A percentile compares a stretch with the other conserved stretches of the same genome.
These are phyloP conservation scores for Umimayanthus chanpuru DNA, from an alignment of 92 coral and sea anemone species.

Conservation along the genomic window DNA sequence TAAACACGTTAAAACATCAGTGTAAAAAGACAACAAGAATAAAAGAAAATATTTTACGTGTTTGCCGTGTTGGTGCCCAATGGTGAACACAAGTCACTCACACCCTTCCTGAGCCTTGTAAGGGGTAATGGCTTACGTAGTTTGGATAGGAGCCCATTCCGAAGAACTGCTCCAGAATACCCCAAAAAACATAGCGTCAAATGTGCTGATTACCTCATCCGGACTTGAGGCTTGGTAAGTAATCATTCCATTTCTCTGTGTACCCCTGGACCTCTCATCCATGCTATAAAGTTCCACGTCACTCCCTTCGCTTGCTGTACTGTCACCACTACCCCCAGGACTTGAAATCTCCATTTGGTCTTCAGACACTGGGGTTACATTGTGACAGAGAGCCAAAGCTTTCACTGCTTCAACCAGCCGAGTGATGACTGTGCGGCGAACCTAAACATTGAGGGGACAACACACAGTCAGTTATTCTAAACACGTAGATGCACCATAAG, in stretches of 20 bases:
- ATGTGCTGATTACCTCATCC: slow-evolving; percentile 77
- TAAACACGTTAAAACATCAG: no score
- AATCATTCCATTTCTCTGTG: slow-evolving; percentile 62
- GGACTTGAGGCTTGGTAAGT: slow-evolving; percentile 99
- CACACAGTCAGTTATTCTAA: background rate
- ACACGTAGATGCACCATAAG: no score
- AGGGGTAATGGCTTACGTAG: no score
- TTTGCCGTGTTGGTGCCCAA: no score
- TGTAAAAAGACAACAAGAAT: no score
- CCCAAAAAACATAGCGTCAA: background rate
- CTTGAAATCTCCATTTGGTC: slow-evolving; percentile 56
- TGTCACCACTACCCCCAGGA: slow-evolving; percentile 59
- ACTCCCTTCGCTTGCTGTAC: slow-evolving; percentile 78
- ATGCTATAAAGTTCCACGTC: slow-evolving; percentile 54
- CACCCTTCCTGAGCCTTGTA: no score
- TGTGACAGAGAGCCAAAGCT: slow-evolving; percentile 96
- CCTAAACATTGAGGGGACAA: slow-evolving; percentile 49
- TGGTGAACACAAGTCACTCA: no score
- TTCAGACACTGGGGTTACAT: slow-evolving; percentile 93
- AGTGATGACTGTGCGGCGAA: slow-evolving; percentile 96
- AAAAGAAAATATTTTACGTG: no score
- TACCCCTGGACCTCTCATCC: slow-evolving; percentile 39
- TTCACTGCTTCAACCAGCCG: slow-evolving; percentile 97
- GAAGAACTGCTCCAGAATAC: no score
- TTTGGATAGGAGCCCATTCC: no score